Evolutionary conservation across 2,113 vertebrate species (phyloP), one percentile per base, ranked within the genome.

Genomic region (Tenebrosternarchus preto): DNA sequence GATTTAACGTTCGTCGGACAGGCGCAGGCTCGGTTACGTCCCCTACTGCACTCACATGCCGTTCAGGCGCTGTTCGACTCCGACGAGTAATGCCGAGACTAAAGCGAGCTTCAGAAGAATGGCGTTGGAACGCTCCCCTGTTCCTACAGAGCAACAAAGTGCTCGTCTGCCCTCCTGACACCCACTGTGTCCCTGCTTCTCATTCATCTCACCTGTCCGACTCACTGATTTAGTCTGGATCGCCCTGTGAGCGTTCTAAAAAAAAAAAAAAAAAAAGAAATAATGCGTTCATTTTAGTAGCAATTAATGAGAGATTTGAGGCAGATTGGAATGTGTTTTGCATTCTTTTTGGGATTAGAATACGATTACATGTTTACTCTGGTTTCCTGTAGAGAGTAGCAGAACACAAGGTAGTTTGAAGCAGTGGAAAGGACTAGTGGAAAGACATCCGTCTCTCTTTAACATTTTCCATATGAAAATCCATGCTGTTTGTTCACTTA

Each of bases 301-400:
- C 29, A 77, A 57, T 46, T 82, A 72, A 63, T 72, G 59, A 39
- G 46, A 77, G 33, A 70, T 64, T 77, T 31, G 36, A 33, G 66
- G 29, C 27, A 77, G 74, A 72, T 82, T 82, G 70, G 15, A 53
- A 27, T 17, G 66, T 63, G 66, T 64, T 36, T 63, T 22, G 46
- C 77, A 83, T 83, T 80, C 64, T 67, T 76, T 24, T 53, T 69
- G 56, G 73, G 77, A 83, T 83, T 80, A 76, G 73, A 63, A 61
- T 29, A 57, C 27, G 36, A 9, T 77, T 57, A 36, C 64, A 39
- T 68, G 64, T 68, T 68, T 68, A 36, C 64, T 31, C 8, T 66
- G 29, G 63, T 31, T 68, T 36, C 64, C 64, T 3, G 33, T 22
- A 0, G 64, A 68, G 31, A 68, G 19, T 19, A 61, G 59, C 22